Evolutionary conservation across 2,797 vertebrate species (phyloP), one percentile per base, ranked within the genome.

Genomic region (Uromys caudimaculatus): DNA sequence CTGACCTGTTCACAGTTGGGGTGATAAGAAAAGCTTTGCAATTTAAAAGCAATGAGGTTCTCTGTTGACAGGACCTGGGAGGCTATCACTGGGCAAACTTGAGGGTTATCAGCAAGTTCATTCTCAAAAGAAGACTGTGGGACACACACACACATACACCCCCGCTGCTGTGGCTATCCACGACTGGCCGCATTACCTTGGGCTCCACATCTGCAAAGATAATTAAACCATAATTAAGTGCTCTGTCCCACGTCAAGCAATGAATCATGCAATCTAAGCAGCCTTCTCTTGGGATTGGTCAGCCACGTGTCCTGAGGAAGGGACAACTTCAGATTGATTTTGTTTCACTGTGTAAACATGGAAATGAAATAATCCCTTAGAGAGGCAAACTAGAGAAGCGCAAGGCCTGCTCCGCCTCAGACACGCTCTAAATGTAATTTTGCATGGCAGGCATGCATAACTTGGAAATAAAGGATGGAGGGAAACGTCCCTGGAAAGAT

Each of bases 161-260:
- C n/a, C 90, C 91, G 56, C 77, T 3, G 47, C 92, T n/a, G 27
- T 60, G 50, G 67, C 76, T 69, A 56, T 75, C 78, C 92, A 92
- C 90, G 41, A 29, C 50, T 58, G 19, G 52, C 86, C 50, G 47
- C 17, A 62, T 79, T 93, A 83, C 94, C 81, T 38, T 54, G 32
- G 83, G 64, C 44, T 4, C 84, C 92, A 56, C 77, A 62, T 50
- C 94, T 96, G 96, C 85, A 97, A 86, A 95, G 94, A 87, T 95
- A 97, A 98, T 98, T 97, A 98, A 97, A 95, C 64, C 93, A 75
- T 97, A 97, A 98, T 98, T 98, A 98, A 98, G 97, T 89, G 94
- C 69, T 62, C 94, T 38, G 24, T 92, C 97, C 94, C 69, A 27
- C 96, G 90, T 44, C 50, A 92, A 96, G 94, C 91, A 50, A 94